Base-by-base conservation (phyloP, 2,797 vertebrate species). In the Rallus crepitans region DNA sequence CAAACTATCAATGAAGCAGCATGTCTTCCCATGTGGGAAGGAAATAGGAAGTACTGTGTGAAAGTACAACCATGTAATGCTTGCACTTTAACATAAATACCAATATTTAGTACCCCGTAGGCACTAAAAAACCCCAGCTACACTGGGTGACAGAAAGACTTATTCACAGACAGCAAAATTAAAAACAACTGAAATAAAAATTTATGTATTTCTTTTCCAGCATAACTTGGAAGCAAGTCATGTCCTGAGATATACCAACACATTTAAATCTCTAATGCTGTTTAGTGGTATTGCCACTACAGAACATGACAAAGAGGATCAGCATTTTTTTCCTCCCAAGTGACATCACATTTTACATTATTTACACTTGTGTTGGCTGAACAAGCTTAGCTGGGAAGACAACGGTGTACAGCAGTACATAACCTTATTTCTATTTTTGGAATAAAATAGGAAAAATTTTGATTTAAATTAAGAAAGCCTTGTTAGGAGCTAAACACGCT, bases 281-380 rank as follows among this genome's bases (percentile, higher is more conserved):
- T 55, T 35, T 42, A 76, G 63, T 59, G 61, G 16, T 60, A 82
- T 66, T 95, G 73, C 28, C 39, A 73, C n/a, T 64, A 79, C 16
- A 70, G 39, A 93, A 77, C 6, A 30, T 20, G 71, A 73, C 65
- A 92, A 89, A 82, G 59, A 93, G 60, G 56, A 76, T 57, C 31
- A 57, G n/a, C 24, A 42, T 5, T 19, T 52, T 78, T 78, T 81
- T 72, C 66, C 60, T 21, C 37, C 84, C 35, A 57, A 87, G 59
- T 89, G 70, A 73, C 66, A 90, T 24, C 70, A 90, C 24, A 30
- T 82, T 91, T 94, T 83, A 94, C 45, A 76, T 81, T 87, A 94
- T 93, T 92, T 90, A 89, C 1, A 2, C 40, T 92, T 89, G 53
- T n/a, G 6, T 56, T 87, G 73, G 76, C 40, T 73, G 59, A 56